Conservation (phyloP, 2,888 invertebrate species). For the Dione juno region DNA sequence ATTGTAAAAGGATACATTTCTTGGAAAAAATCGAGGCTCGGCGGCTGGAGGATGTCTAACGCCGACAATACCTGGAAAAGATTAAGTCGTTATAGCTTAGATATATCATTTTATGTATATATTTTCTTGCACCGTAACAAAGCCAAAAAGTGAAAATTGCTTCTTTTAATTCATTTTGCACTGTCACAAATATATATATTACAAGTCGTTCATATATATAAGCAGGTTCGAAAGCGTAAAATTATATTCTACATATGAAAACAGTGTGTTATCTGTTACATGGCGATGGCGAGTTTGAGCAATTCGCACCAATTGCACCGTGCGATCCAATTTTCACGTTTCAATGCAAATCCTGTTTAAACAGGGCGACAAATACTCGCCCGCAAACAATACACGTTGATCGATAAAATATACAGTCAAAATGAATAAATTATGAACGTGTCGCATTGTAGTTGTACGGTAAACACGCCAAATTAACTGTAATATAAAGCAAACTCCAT, state of each 20-base stretch:
- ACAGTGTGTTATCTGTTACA: slow-evolving; percentile 10
- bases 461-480: slow-evolving; percentile 46
- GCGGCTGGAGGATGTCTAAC: slow-evolving; percentile 98
- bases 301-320: slow-evolving; percentile 30
- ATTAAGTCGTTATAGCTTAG: slow-evolving; percentile 37
- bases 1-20: slow-evolving; percentile 97
- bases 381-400: slow-evolving; percentile 60
- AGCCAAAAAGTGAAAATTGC: neutral
- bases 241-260: slow-evolving; percentile 11
- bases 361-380: slow-evolving; percentile 49
- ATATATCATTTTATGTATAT: neutral
- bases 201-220: neutral
- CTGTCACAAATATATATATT: no score
- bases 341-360: slow-evolving; percentile 60
- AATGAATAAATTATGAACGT: slow-evolving; percentile 68
- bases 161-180: no score
- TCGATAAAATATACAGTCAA: slow-evolving; percentile 67
- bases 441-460: slow-evolving; percentile 64
- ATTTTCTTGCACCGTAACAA: neutral
- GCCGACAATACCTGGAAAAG: slow-evolving; percentile 96
- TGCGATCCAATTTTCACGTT: slow-evolving; percentile 44
- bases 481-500: slow-evolving; percentile 22
- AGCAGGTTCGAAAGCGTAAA: neutral
- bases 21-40: slow-evolving; percentile 99
- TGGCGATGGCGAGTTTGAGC: neutral